Percentiles rank a stretch among this genome's conserved stretches.
phyloP scores from a whole-genome alignment of 2,888 invertebrate species.

The Portevinia maculata region DNA sequence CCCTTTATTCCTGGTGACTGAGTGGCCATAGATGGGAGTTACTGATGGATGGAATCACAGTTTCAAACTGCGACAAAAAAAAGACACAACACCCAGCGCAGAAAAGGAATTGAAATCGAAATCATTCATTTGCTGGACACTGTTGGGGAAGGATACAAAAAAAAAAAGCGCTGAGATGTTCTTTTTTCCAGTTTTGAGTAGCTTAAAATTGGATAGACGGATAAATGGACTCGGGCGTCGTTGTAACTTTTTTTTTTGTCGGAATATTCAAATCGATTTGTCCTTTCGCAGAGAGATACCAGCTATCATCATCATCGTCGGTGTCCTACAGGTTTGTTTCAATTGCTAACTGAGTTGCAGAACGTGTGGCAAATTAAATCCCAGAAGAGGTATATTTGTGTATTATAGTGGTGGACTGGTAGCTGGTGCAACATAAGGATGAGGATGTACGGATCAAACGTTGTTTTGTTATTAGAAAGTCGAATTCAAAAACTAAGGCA shows the following conservation, averaged over 20 bases:
- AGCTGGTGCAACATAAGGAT: no score
- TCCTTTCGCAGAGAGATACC: constrained; percentile 41
- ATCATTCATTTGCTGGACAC: constrained; percentile 41
- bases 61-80: constrained; percentile 43
- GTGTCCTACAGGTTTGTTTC: constrained; percentile 29
- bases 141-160: background rate
- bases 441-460: no score
- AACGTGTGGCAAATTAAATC: no score
- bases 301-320: constrained; percentile 41
- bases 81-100: constrained; percentile 10
- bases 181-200: constrained; percentile 1
- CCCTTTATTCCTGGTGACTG: constrained; percentile 27
- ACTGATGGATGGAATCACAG: constrained; percentile 59
- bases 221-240: constrained; percentile 21
- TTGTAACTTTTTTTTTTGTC: constrained; percentile 19
- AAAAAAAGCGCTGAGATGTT: background rate
- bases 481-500: no score
- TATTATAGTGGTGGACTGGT: no score
- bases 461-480: no score
- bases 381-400: no score
- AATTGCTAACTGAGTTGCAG: constrained; percentile 56
- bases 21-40: constrained; percentile 52
- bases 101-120: constrained; percentile 65
- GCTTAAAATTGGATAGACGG: background rate
- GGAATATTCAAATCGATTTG: constrained; percentile 57